Percentiles rank a stretch among this genome's conserved stretches.
These are phyloP conservation scores for Melipona bicolor DNA, from an alignment of 2,888 invertebrate genomes.

Conservation along the genomic window DNA sequence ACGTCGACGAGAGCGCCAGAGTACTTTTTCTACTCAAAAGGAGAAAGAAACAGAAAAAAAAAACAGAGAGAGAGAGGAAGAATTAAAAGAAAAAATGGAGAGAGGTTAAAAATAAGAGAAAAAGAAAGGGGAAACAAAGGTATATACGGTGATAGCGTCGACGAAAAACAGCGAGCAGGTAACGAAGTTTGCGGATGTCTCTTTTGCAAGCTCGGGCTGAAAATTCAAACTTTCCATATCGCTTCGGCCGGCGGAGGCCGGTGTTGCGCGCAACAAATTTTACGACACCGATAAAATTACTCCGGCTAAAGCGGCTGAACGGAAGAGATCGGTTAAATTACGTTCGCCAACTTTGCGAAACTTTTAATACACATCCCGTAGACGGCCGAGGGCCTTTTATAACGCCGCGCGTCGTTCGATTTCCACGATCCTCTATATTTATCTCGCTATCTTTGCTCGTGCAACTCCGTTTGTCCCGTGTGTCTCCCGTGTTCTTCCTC, in stretches of 20 bases:
- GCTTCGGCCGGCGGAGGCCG: slow-evolving; percentile 3
- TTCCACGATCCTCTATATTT: slow-evolving; percentile 14
- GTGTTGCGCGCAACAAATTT: slow-evolving; percentile 46
- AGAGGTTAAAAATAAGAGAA: background rate
- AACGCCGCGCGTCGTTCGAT: slow-evolving; percentile 11
- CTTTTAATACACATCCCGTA: slow-evolving; percentile 52
- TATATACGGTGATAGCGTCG: slow-evolving; percentile 36
- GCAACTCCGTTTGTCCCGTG: background rate
- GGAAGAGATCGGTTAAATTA: slow-evolving; percentile 58
- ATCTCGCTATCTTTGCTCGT: slow-evolving; percentile 7
- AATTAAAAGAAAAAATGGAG: background rate
- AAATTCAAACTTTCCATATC: slow-evolving; percentile 47
- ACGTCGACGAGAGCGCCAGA: background rate
- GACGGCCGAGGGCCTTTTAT: slow-evolving; percentile 31
- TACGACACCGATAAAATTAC: slow-evolving; percentile 57
- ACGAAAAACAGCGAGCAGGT: slow-evolving; percentile 35
- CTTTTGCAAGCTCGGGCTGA: slow-evolving; percentile 20
- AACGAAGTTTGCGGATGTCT: slow-evolving; percentile 49
- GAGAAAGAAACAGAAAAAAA: too few relatives aligned
- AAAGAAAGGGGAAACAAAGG: slow-evolving; percentile 16
- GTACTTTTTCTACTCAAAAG: too few relatives aligned
- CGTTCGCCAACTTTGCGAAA: slow-evolving; percentile 45
- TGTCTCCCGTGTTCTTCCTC: background rate
- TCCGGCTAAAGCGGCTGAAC: slow-evolving; percentile 33
- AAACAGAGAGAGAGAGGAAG: too few relatives aligned